These are phyloP conservation scores for Petrocephalus schoutedeni DNA, from an alignment of 2,797 vertebrate species.

Conservation along the genomic window DNA sequence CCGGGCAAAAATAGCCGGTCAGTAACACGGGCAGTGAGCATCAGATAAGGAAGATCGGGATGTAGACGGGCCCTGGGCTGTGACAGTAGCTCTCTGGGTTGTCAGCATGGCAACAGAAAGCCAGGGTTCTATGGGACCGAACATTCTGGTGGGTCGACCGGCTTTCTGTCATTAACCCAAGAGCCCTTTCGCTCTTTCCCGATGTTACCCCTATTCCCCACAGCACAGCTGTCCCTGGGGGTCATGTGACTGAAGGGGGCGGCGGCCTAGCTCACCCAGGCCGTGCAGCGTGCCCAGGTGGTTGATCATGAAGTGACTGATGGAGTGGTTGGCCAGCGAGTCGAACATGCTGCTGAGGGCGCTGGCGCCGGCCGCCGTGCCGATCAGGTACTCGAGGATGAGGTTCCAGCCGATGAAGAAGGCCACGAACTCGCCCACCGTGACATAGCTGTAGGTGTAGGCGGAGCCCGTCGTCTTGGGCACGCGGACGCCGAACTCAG, in stretches of 20 bases:
- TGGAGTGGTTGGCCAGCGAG: constrained; percentile 89
- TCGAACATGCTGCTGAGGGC: constrained; percentile 97
- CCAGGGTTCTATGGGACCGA: no score
- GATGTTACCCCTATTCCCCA: background rate
- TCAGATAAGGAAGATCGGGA: background rate
- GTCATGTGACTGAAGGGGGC: background rate
- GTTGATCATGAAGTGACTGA: constrained; percentile 83
- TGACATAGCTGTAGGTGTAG: constrained; percentile 97
- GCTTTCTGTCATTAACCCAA: background rate
- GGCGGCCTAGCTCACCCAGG: constrained; percentile 65
- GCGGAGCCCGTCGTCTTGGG: constrained; percentile 94
- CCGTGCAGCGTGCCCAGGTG: constrained; percentile 81
- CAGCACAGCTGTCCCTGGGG: background rate
- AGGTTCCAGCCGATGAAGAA: constrained; percentile 98
- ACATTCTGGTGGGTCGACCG: background rate
- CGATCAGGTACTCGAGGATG: constrained; percentile 94
- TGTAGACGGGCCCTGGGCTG: background rate
- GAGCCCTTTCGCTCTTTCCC: background rate
- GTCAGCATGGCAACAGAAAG: background rate
- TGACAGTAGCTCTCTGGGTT: background rate
- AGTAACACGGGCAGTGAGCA: background rate
- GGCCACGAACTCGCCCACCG: constrained; percentile 89
- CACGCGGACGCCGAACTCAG: constrained; percentile 90
- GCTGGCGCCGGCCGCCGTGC: constrained; percentile 84
- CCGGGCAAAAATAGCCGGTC: background rate